phyloP scores from a whole-genome alignment of 2,113 vertebrate genomes.

The Tyto alba region DNA sequence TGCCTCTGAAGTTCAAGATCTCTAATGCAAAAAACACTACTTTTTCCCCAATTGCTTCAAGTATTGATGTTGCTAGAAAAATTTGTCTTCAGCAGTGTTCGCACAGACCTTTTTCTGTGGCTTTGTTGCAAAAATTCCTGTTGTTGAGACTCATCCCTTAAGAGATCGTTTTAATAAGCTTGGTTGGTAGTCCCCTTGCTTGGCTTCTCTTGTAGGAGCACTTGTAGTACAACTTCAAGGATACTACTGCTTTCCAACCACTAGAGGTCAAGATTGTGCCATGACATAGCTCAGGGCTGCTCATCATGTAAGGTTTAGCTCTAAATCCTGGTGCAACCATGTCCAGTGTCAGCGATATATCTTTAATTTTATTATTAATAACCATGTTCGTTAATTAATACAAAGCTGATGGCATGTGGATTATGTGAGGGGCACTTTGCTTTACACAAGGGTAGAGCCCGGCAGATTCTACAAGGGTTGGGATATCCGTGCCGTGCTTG shows the following conservation, averaged over 20 bases:
- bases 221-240: not conserved
- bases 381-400: fast-evolving
- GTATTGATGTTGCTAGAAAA: not conserved
- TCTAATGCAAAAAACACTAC: not conserved
- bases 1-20: not conserved
- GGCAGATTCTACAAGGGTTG: not conserved
- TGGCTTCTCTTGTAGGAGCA: not conserved
- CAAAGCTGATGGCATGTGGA: fast-evolving
- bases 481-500: fast-evolving
- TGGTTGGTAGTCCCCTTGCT: not conserved
- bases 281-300: not conserved
- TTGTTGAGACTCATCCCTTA: not conserved
- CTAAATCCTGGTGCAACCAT: fast-evolving
- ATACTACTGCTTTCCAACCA: not conserved
- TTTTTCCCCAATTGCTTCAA: not conserved
- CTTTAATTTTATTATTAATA: fast-evolving
- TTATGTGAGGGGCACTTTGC: fast-evolving
- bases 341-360: not conserved
- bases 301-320: fast-evolving
- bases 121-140: not conserved
- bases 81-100: not conserved
- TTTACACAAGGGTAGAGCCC: not conserved
- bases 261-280: constrained; percentile 74
- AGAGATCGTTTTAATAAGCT: not conserved
- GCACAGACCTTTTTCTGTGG: not conserved